Conservation (phyloP, 2,797 vertebrate species). For the Urocyon cinereoargenteus region DNA sequence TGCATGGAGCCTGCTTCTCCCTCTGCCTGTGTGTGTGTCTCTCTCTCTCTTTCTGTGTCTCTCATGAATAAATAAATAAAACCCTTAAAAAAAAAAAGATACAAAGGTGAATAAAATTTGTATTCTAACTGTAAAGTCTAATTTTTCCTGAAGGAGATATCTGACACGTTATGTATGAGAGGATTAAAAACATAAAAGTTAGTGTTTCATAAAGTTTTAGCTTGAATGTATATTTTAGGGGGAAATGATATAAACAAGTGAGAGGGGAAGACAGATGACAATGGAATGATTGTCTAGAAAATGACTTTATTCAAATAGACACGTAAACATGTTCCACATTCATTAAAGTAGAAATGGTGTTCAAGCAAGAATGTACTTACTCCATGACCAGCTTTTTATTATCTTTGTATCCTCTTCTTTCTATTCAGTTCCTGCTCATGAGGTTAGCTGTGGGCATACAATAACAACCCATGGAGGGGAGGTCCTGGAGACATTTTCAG, state of each 20-base stretch:
- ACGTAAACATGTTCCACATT: not conserved
- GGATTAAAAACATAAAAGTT: not conserved
- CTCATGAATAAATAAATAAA: too few relatives aligned
- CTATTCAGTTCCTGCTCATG: not conserved
- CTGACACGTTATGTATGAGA: not conserved
- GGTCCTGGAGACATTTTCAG: not conserved
- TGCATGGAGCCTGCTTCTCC: too few relatives aligned
- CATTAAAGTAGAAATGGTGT: not conserved
- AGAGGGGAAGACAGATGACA: not conserved
- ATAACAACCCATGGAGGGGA: too few relatives aligned
- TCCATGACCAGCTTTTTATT: not conserved
- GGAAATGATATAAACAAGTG: not conserved
- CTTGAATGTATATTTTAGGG: not conserved
- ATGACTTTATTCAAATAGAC: not conserved
- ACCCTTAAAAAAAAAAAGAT: too few relatives aligned
- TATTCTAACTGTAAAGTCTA: not conserved
- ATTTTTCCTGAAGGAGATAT: not conserved
- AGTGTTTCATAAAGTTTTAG: not conserved
- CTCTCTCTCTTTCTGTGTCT: too few relatives aligned
- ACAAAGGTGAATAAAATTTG: not conserved
- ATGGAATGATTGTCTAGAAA: not conserved
- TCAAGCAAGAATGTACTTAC: not conserved
- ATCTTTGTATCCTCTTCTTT: not conserved
- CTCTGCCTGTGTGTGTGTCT: too few relatives aligned
- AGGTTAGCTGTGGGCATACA: not conserved